A percentile compares a stretch with the other conserved stretches of the same genome.
phyloP scores from a whole-genome alignment of 2,888 invertebrate species.

The Lasioglossum pauxillum region DNA sequence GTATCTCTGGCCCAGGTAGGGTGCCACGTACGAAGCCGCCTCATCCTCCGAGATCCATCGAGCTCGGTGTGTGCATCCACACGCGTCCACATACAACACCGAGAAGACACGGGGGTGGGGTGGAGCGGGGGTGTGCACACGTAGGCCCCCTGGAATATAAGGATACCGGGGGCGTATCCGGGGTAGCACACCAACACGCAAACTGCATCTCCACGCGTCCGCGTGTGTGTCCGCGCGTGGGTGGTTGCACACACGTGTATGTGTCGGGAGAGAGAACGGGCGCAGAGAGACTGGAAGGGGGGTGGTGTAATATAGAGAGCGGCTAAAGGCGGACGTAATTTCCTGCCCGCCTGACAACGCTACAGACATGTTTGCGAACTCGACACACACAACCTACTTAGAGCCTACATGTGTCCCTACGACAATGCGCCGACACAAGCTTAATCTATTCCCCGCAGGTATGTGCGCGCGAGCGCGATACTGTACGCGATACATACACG shows the following conservation, averaged over 20 bases:
- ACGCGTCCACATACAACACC: background rate
- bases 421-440: slow-evolving; percentile 76
- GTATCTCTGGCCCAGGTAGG: slow-evolving; percentile 68
- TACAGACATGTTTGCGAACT: slow-evolving; percentile 84
- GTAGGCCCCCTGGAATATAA: slow-evolving; percentile 39
- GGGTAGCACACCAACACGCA: background rate
- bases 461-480: slow-evolving; percentile 33
- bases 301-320: slow-evolving; percentile 82
- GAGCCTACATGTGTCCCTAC: slow-evolving; percentile 78
- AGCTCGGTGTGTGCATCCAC: slow-evolving; percentile 18
- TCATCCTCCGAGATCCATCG: slow-evolving; percentile 61
- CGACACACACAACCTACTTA: slow-evolving; percentile 81
- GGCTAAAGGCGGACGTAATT: slow-evolving; percentile 84
- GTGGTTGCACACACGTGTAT: background rate
- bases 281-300: slow-evolving; percentile 55
- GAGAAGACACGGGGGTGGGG: background rate
- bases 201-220: background rate
- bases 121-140: background rate
- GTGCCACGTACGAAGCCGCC: slow-evolving; percentile 55
- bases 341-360: slow-evolving; percentile 83
- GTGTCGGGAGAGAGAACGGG: slow-evolving; percentile 47
- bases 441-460: slow-evolving; percentile 70
- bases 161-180: slow-evolving; percentile 34
- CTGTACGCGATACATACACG: background rate
- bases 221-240: background rate